Base-by-base conservation (phyloP, 2,888 invertebrate genomes). In the Corythucha ciliata region DNA sequence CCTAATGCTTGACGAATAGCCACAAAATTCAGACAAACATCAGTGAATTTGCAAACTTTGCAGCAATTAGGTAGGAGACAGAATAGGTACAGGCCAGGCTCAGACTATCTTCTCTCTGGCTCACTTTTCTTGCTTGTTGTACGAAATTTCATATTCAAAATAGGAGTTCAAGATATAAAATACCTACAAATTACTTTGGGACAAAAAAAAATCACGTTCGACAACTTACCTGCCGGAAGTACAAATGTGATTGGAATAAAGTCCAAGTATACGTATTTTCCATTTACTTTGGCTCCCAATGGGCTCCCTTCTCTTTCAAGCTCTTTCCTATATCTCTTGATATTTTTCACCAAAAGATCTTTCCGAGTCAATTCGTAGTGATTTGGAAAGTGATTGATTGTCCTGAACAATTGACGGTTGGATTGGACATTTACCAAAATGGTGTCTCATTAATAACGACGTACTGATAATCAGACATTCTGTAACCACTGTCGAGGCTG, bases 311-410 rank as follows among this genome's bases (percentile, higher is more conserved):
- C 92, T 59, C 89, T 80, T 67, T 94, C 93, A 58, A 94, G 72
- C 59, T 94, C 94, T 62, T 90, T 86, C 47, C 93, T 75, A 67
- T 94, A 96, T 24, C 93, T 72, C 67, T 93, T 93, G 41, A 96
- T 92, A 66, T 96, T 94, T 70, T 92, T 93, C 42, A 96, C 92
- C 59, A 98, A 74, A 49, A 96, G 73, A 73, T 98, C 97, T 70
- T 98, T 97, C 12, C 97, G 75, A 0, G 93, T 92, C 48, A 96
- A 71, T 67, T 96, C 94, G 64, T 91, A 89, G 67, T 93, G 92
- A 69, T 92, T 96, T 1, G 94, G 93, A 67, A 92, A 96, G 68
- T 96, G 94, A 70, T 93, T 94, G 58, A 94, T 90, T 49, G 90
- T 77, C 71, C 84, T 84, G 61, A 45, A 66, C 62, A 53, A n/a